Evolutionary conservation across 2,797 vertebrate genomes (phyloP).

Genomic region (Tapirus indicus): DNA sequence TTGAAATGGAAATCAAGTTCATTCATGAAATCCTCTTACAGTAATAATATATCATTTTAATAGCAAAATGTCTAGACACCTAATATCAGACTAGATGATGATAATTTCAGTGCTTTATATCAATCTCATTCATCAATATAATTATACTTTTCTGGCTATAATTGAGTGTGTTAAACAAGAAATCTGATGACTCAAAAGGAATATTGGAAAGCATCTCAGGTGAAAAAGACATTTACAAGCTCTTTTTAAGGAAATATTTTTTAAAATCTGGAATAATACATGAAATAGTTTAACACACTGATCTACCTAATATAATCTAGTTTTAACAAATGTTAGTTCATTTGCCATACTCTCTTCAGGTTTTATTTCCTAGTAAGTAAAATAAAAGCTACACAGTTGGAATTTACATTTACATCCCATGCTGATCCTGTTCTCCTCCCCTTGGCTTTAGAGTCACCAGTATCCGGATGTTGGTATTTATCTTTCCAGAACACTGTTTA

Average conservation of each 20-base stretch:
- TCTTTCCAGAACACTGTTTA: not conserved
- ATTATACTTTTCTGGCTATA: conserved; percentile 44
- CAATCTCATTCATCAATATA: conserved; percentile 49
- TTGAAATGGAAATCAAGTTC: conserved; percentile 65
- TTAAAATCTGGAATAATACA: not conserved
- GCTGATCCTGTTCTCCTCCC: not conserved
- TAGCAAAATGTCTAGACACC: conserved; percentile 18
- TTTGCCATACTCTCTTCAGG: not conserved
- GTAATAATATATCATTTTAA: conserved; percentile 66
- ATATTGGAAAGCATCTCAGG: not conserved
- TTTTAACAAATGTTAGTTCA: not conserved
- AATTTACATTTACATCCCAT: not conserved
- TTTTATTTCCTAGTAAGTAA: not conserved
- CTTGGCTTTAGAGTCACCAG: not conserved
- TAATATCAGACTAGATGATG: conserved; percentile 26
- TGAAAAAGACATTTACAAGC: not conserved
- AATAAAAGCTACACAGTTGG: not conserved
- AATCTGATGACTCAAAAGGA: conserved; percentile 56
- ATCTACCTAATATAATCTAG: not conserved
- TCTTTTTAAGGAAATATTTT: not conserved
- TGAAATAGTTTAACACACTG: not conserved
- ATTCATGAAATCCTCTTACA: conserved; percentile 53
- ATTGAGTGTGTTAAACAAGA: conserved; percentile 41
- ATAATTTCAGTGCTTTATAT: conserved; percentile 54
- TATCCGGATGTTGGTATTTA: not conserved